Conservation (phyloP, 2,888 invertebrate genomes). For the Cerceris ruficornis region DNA sequence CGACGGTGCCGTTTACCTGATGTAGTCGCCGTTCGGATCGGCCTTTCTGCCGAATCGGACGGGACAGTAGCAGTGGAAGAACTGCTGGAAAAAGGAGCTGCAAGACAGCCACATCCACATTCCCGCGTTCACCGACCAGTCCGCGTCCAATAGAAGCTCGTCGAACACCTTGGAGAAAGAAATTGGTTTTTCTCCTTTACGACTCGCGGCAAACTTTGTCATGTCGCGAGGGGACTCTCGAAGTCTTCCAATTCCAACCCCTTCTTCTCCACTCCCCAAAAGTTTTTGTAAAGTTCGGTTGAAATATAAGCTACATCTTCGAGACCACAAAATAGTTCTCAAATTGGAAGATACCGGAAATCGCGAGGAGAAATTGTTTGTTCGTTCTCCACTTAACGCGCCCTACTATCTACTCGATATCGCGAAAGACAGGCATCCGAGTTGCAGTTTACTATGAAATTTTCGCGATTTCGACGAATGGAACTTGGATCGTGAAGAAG, state of each 20-base stretch:
- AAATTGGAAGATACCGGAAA: too few relatives aligned
- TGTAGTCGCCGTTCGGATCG: conserved; percentile 94
- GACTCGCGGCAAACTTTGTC: not conserved
- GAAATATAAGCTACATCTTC: not conserved
- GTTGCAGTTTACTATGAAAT: not conserved
- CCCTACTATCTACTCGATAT: too few relatives aligned
- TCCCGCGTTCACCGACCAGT: conserved; percentile 94
- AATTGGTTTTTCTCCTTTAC: not conserved
- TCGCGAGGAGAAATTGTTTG: too few relatives aligned
- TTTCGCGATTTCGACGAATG: too few relatives aligned
- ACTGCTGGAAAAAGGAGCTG: conserved; percentile 93
- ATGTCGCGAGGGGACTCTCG: not conserved
- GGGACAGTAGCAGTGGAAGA: conserved; percentile 93
- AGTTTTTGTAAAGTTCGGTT: not conserved
- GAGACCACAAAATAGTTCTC: too few relatives aligned
- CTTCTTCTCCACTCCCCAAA: not conserved
- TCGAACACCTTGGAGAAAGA: conserved; percentile 86
- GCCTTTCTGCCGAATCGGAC: conserved; percentile 92
- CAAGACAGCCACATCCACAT: conserved; percentile 96
- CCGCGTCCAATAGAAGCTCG: conserved; percentile 91
- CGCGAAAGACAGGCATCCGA: not conserved
- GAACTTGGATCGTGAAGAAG: not conserved
- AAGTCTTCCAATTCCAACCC: not conserved
- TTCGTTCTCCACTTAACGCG: too few relatives aligned
- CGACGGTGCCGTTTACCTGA: conserved; percentile 84